Evolutionary conservation across 2,113 vertebrate species (phyloP).

Genomic region (Pheucticus melanocephalus): DNA sequence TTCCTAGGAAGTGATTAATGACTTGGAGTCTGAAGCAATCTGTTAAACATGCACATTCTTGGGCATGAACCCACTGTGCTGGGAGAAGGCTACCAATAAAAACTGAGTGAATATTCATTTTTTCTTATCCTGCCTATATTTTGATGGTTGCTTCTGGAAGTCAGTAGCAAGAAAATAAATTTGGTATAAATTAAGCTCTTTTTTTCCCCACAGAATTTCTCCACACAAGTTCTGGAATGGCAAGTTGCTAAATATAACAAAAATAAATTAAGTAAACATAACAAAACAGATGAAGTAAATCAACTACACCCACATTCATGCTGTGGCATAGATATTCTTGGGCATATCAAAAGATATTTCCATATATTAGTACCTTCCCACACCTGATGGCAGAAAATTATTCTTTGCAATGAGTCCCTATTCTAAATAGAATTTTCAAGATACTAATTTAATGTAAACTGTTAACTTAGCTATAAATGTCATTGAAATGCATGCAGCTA

Average conservation of each 20-base stretch:
- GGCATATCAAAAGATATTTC: background rate
- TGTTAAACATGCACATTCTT: background rate
- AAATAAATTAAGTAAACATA: background rate
- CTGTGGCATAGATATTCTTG: background rate
- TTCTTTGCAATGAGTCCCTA: background rate
- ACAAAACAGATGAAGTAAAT: background rate
- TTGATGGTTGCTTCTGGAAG: background rate
- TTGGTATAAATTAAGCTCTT: background rate
- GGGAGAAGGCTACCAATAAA: background rate
- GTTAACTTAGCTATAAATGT: background rate
- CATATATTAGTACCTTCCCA: background rate
- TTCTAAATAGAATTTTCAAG: background rate
- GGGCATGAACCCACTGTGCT: background rate
- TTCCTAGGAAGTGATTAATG: slow-evolving; percentile 1
- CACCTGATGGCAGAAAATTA: background rate
- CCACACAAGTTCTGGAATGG: background rate
- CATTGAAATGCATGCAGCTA: background rate
- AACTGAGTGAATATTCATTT: background rate
- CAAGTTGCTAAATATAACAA: background rate
- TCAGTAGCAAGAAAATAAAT: background rate
- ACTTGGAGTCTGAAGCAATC: background rate
- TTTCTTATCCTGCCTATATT: background rate
- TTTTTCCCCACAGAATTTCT: background rate
- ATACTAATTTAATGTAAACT: background rate
- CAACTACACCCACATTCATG: background rate